These are phyloP conservation scores for Mythimna vitellina DNA, from an alignment of 2,888 invertebrate genomes.

Conservation along the genomic window DNA sequence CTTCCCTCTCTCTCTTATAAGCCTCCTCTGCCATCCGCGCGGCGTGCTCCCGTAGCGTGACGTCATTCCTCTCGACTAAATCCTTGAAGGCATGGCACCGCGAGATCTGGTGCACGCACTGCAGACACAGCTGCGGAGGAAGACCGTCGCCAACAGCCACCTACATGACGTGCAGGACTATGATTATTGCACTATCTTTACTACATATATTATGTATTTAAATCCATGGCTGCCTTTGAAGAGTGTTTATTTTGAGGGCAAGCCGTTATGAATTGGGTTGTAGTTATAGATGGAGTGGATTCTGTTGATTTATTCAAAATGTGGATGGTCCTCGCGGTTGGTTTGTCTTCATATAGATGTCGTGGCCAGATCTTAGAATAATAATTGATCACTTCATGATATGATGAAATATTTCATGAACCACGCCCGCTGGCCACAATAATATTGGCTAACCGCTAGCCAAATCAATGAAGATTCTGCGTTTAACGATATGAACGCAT, in stretches of 20 bases:
- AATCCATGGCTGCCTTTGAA: not conserved
- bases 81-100: conserved; percentile 92
- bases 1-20: conserved; percentile 71
- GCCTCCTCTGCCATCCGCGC: conserved; percentile 76
- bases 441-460: too few relatives aligned
- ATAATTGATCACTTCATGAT: too few relatives aligned
- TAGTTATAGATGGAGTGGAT: not conserved
- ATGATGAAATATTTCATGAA: too few relatives aligned
- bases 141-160: conserved; percentile 91
- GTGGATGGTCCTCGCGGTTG: too few relatives aligned
- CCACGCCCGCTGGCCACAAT: too few relatives aligned
- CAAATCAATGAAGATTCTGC: too few relatives aligned
- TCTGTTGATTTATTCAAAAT: too few relatives aligned
- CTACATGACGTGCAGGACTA: conserved; percentile 67
- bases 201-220: too few relatives aligned
- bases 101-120: conserved; percentile 92
- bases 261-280: not conserved
- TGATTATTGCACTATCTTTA: not conserved
- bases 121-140: conserved; percentile 91
- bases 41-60: conserved; percentile 87
- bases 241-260: not conserved
- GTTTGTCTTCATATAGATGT: too few relatives aligned
- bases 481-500: too few relatives aligned
- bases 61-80: conserved; percentile 91
- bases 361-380: too few relatives aligned